phyloP scores from a whole-genome alignment of 1,140 invertebrate species.

The Rhagoletis zephyria region DNA sequence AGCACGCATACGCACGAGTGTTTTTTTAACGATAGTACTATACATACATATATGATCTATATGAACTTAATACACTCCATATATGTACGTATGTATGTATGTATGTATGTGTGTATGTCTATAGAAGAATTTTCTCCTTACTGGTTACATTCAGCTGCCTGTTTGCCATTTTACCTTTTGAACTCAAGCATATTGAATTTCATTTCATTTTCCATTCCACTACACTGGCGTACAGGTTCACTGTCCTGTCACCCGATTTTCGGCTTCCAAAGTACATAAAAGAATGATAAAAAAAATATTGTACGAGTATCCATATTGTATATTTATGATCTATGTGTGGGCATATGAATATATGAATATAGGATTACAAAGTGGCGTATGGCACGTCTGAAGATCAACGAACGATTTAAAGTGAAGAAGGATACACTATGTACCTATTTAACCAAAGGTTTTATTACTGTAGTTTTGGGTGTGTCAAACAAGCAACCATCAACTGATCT shows the following conservation, averaged over 20 bases:
- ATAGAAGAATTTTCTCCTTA: background rate
- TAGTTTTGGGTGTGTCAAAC: background rate
- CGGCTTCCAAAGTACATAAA: background rate
- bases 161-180: conserved; percentile 44
- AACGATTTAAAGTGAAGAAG: conserved; percentile 9
- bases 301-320: background rate
- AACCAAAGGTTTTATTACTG: background rate
- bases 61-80: background rate
- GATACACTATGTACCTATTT: background rate
- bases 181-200: conserved; percentile 63
- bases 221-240: conserved; percentile 68
- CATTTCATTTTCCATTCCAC: conserved; percentile 69
- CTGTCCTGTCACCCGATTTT: conserved; percentile 57
- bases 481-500: background rate
- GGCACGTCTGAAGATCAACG: conserved; percentile 26
- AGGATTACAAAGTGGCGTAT: conserved; percentile 33
- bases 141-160: conserved; percentile 20
- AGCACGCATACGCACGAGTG: too few species aligned
- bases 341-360: background rate
- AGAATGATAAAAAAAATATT: conserved; percentile 1
- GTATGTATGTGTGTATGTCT: background rate
- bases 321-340: conserved; percentile 7
- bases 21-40: too few species aligned
- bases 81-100: background rate
- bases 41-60: too few species aligned